Evolutionary conservation across 2,113 vertebrate species (phyloP).

Genomic region (Platysternon megacephalum): DNA sequence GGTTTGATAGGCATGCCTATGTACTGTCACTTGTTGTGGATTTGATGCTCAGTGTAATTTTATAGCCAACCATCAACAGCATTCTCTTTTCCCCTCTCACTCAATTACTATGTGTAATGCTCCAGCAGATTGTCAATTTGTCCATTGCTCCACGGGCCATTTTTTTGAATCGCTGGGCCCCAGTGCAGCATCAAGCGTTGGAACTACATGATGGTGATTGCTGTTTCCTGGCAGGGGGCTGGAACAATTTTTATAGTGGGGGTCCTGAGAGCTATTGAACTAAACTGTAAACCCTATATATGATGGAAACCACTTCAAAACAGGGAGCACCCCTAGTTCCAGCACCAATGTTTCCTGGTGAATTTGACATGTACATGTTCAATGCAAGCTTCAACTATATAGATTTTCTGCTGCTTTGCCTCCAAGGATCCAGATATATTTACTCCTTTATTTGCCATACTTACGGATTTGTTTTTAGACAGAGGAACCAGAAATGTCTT

Average conservation of each 20-base stretch:
- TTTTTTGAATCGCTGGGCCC: background rate
- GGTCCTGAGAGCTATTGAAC: too few species aligned
- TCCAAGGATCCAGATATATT: background rate
- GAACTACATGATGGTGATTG: background rate
- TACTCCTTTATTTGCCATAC: background rate
- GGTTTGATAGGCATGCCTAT: background rate
- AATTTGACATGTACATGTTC: background rate
- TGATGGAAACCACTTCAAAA: too few species aligned
- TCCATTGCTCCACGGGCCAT: background rate
- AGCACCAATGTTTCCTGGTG: background rate
- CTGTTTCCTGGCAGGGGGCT: background rate
- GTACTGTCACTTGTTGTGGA: background rate
- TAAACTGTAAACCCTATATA: too few species aligned
- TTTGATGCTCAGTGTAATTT: background rate
- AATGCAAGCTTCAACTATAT: background rate
- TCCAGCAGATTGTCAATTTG: background rate
- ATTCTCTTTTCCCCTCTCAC: background rate
- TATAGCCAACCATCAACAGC: background rate
- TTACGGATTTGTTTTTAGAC: background rate
- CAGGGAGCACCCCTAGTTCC: too few species aligned
- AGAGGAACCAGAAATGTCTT: background rate
- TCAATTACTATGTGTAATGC: background rate
- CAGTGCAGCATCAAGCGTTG: background rate
- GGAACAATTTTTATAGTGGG: too few species aligned
- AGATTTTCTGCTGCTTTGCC: background rate